Evolutionary conservation across 2,113 vertebrate genomes (phyloP).

Genomic region (Labeo rohita): DNA sequence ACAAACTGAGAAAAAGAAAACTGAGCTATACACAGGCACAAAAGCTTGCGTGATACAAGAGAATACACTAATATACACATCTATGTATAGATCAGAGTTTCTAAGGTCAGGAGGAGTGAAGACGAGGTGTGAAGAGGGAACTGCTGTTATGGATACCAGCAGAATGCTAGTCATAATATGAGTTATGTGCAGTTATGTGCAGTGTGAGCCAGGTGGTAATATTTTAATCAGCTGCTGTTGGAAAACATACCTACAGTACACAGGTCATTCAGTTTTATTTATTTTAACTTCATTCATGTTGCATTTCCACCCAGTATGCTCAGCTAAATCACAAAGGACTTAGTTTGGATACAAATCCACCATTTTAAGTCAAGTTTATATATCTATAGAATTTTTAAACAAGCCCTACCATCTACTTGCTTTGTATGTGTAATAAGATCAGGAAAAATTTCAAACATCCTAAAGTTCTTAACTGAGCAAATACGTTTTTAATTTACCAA

Average conservation of each 20-base stretch:
- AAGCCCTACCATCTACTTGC: not conserved
- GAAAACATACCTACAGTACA: not conserved
- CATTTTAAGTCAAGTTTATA: not conserved
- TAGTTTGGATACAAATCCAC: not conserved
- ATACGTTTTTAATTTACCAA: not conserved
- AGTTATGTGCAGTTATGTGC: not conserved
- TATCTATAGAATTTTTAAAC: not conserved
- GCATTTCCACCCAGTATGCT: not conserved
- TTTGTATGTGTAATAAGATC: not conserved
- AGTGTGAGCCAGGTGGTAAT: not conserved
- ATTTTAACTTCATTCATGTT: not conserved
- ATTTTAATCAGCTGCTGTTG: not conserved
- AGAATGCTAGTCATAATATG: not conserved
- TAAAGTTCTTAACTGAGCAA: not conserved
- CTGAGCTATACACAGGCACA: not conserved
- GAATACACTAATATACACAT: constrained; percentile 3
- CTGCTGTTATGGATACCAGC: not conserved
- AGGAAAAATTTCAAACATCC: not conserved
- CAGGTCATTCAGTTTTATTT: not conserved
- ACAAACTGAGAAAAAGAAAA: not conserved
- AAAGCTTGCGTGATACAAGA: not conserved
- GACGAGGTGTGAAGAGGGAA: not conserved
- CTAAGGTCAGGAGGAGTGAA: not conserved
- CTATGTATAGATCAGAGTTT: not conserved
- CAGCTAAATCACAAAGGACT: not conserved